phyloP scores from a whole-genome alignment of 2,113 vertebrate genomes.

The Forbesichthys papilliferus region DNA sequence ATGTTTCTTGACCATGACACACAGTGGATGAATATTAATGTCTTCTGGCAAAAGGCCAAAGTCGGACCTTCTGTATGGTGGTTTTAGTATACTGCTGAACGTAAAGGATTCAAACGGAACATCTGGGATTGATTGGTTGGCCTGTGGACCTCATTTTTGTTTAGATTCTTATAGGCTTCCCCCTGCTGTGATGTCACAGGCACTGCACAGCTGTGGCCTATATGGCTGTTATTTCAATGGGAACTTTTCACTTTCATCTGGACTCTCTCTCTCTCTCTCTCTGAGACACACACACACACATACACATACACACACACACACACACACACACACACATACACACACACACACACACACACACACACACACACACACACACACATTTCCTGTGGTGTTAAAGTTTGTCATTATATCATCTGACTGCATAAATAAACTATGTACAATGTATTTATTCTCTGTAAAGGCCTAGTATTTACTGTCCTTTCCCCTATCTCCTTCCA shows the following conservation, averaged over 20 bases:
- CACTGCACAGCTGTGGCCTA: not conserved
- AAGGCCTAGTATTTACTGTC: too few species aligned
- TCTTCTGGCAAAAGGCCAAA: too few species aligned
- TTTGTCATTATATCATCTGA: not conserved
- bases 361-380: slow-evolving; percentile 9
- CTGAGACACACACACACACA: not conserved
- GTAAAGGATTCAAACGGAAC: too few species aligned
- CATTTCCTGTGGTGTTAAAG: not conserved
- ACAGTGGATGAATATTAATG: too few species aligned
- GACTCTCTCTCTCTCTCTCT: not conserved
- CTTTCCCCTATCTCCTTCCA: too few species aligned
- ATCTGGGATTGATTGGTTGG: too few species aligned
- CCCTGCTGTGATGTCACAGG: not conserved
- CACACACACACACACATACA: slow-evolving; percentile 6
- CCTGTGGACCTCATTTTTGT: not conserved
- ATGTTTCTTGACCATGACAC: too few species aligned
- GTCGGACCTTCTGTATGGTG: too few species aligned
- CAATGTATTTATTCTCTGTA: too few species aligned
- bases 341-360: slow-evolving; percentile 3
- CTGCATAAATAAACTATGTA: not conserved
- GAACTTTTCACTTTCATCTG: not conserved
- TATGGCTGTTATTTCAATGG: not conserved
- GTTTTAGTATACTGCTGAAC: too few species aligned
- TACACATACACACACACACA: slow-evolving; percentile 12
- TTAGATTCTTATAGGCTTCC: not conserved